Base-by-base conservation (phyloP, 2,797 vertebrate genomes). In the Cryptoblepharus egeriae region DNA sequence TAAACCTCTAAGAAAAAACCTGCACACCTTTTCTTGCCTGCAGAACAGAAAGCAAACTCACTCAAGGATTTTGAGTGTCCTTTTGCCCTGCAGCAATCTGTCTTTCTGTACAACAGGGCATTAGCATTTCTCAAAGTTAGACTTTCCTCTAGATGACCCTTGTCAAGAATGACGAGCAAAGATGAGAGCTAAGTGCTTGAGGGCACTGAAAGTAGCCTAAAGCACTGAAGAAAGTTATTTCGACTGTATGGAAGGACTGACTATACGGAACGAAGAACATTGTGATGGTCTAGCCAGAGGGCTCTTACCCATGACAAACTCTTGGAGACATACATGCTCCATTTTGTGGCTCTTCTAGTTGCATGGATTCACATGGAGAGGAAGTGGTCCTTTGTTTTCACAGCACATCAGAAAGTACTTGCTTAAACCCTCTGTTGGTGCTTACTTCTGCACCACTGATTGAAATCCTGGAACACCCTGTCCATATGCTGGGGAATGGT, bases 11-110 rank as follows among this genome's bases (percentile, higher is more conserved):
- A 10, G 7, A 39, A 15, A 15, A 58, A 45, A 26, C 24, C 20
- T 49, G 7, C 24, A 45, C 18, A 24, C 8, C 24, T 15, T 32
- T 18, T 64, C 0, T 0, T 30, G 12, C 0, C 57, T 71, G 0
- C 24, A 1, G 16, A 22, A 5, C 0, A 20, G 67, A 39, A 5
- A 1, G 83, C 11, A 58, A 39, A 0, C 1, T 24, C 55, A 80
- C 37, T 61, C 0, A 1, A 2, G 55, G 37, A 64, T 65, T 65
- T 67, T 37, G 52, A 39, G 28, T 45, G 18, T 64, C 3, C 22
- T 76, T 60, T 49, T 64, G 61, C 39, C 77, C n/a, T 20, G 58
- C 49, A 64, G 52, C 58, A 71, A 18, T 18, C 64, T 52, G 28
- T 35, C 72, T 69, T 58, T 64, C n/a, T 39, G 22, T 1, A 4